phyloP scores from a whole-genome alignment of 2,888 invertebrate genomes.

The Lumbricus terrestris region DNA sequence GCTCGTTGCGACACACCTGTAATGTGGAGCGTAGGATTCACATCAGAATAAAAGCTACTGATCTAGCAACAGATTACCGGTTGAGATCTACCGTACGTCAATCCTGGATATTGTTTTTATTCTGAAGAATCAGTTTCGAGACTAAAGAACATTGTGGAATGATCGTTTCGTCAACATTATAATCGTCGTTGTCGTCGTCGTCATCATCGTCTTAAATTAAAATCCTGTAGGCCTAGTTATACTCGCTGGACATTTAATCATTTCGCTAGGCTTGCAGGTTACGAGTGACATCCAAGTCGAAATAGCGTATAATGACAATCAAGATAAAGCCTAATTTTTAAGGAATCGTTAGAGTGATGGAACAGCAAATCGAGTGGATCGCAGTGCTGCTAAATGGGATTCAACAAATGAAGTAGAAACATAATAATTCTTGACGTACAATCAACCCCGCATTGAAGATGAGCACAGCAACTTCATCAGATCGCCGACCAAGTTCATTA shows the following conservation, averaged over 20 bases:
- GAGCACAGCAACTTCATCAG: not conserved
- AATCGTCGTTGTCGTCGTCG: not conserved
- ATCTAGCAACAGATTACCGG: no score
- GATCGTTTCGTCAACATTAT: not conserved
- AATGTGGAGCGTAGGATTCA: no score
- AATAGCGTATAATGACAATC: not conserved
- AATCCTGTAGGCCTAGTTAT: no score
- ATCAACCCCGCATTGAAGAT: not conserved
- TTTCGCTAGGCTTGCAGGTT: not conserved
- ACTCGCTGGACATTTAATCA: not conserved
- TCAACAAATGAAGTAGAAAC: not conserved
- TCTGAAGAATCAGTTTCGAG: not conserved
- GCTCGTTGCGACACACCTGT: not conserved
- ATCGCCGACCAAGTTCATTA: not conserved
- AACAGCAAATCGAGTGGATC: not conserved
- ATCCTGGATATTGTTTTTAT: not conserved
- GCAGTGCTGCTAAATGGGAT: not conserved
- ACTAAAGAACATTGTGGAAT: not conserved
- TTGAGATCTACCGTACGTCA: no score
- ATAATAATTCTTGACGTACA: not conserved
- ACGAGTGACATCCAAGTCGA: not conserved
- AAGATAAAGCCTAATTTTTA: no score
- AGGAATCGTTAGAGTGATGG: not conserved
- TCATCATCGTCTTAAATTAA: no score
- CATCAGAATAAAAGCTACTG: not conserved